Evolutionary conservation across 2,113 vertebrate genomes (phyloP).

Genomic region (Opisthocomus hoazin): DNA sequence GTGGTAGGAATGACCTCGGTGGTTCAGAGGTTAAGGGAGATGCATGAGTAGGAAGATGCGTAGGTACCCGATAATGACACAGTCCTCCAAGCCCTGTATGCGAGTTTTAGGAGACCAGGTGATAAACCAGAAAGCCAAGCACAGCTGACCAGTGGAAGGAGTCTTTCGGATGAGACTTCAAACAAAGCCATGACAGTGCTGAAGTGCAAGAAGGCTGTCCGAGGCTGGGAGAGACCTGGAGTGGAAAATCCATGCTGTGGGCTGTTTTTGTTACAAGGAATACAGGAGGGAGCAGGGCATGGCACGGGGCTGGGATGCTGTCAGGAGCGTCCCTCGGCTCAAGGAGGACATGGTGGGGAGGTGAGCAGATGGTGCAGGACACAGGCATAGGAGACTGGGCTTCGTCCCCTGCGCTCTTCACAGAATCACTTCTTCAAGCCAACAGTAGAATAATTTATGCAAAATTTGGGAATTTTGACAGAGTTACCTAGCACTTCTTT

Average conservation of each 20-base stretch:
- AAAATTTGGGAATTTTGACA: not conserved
- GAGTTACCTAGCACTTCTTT: not conserved
- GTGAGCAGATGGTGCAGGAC: not conserved
- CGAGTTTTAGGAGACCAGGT: not conserved
- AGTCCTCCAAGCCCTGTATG: rapidly evolving
- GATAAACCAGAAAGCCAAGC: not conserved
- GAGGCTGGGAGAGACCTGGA: not conserved
- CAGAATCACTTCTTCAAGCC: not conserved
- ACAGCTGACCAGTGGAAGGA: not conserved
- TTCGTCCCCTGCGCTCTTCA: not conserved
- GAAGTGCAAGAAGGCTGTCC: not conserved
- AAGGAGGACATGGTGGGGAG: rapidly evolving
- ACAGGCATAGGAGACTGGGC: rapidly evolving
- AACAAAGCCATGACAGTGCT: not conserved
- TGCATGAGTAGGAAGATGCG: not conserved
- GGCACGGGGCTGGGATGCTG: not conserved
- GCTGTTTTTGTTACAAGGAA: too few relatives aligned
- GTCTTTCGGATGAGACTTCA: not conserved
- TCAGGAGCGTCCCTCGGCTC: not conserved
- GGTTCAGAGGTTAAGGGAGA: not conserved
- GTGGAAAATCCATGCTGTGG: not conserved
- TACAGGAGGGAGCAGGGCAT: not conserved
- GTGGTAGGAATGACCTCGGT: not conserved
- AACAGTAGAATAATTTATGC: not conserved
- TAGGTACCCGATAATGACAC: rapidly evolving